phyloP scores from a whole-genome alignment of 2,888 invertebrate species.

The Protodeltote pygarga region DNA sequence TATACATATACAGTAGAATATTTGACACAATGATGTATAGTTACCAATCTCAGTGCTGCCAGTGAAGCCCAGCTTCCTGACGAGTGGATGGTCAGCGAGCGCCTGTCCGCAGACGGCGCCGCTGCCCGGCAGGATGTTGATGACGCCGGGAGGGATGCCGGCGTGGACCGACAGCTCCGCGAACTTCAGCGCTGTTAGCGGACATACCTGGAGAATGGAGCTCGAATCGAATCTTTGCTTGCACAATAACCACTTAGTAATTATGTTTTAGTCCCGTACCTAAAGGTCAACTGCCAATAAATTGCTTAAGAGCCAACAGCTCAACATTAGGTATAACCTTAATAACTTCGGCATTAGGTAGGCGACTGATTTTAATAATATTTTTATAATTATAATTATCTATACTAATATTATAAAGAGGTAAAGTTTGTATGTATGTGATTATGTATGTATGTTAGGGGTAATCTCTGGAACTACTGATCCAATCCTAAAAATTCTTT shows the following conservation, averaged over 20 bases:
- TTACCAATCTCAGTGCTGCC: conserved; percentile 97
- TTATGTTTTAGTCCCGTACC: too few species aligned
- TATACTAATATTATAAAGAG: too few species aligned
- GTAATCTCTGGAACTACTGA: too few species aligned
- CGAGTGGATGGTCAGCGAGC: conserved; percentile 93
- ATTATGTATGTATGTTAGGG: too few species aligned
- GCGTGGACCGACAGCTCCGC: conserved; percentile 96
- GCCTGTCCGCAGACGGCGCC: conserved; percentile 94
- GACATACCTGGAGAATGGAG: conserved; percentile 88
- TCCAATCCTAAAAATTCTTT: too few species aligned
- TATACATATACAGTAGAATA: neutral
- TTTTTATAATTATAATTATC: too few species aligned
- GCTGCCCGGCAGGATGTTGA: conserved; percentile 96
- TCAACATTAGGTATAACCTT: too few species aligned
- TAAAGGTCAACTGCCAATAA: too few species aligned
- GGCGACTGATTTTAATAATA: too few species aligned
- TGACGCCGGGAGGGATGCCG: conserved; percentile 98
- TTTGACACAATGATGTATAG: neutral
- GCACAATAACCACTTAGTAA: neutral
- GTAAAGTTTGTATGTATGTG: too few species aligned
- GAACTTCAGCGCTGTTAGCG: conserved; percentile 97
- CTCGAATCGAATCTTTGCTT: neutral
- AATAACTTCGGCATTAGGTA: too few species aligned
- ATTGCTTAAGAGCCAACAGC: too few species aligned
- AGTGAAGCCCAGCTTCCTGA: conserved; percentile 98